Evolutionary conservation across 2,797 vertebrate genomes (phyloP), one percentile per base, ranked within the genome.

Genomic region (Spea hammondii): DNA sequence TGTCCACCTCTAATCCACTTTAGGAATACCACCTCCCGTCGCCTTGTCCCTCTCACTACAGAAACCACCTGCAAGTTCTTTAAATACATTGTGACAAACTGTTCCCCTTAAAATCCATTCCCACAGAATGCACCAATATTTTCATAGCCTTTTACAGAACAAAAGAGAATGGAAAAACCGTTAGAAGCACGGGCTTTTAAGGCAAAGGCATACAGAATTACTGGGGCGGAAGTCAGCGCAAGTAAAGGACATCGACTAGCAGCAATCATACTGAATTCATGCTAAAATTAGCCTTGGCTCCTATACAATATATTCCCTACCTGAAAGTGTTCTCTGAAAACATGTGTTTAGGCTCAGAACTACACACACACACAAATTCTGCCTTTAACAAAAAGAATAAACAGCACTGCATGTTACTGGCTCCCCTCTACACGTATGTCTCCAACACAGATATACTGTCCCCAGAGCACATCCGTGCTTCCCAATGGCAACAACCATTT

Each of bases 141-240:
- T 50, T 67, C 48, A 47, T 49, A 64, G 72, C 12, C 60, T 12
- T 44, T 8, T 65, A 65, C 44, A 59, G 74, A 75, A 65, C 59
- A 65, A 65, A 48, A 50, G 59, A 75, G n/a, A 11, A 71, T 45
- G 57, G 14, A 77, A 49, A 32, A 77, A 59, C 53, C 49, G 72
- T 70, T 75, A 65, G 59, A 14, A 45, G 78, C 11, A 66, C 53
- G 75, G 65, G 78, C 78, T 80, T 71, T 80, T 77, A 81, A 76
- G 65, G 74, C 73, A 80, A 80, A 77, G 68, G 66, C 74, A 67
- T 73, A 77, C 54, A 77, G 70, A 81, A 69, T 81, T 77, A 81
- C 62, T 81, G 70, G 79, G 74, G 79, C 69, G 74, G 79, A 81
- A 81, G 48, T 17, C 48, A 44, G 72, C 59, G 69, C 64, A 77